Conservation (phyloP, 2,888 invertebrate species). For the Ceramica pisi region DNA sequence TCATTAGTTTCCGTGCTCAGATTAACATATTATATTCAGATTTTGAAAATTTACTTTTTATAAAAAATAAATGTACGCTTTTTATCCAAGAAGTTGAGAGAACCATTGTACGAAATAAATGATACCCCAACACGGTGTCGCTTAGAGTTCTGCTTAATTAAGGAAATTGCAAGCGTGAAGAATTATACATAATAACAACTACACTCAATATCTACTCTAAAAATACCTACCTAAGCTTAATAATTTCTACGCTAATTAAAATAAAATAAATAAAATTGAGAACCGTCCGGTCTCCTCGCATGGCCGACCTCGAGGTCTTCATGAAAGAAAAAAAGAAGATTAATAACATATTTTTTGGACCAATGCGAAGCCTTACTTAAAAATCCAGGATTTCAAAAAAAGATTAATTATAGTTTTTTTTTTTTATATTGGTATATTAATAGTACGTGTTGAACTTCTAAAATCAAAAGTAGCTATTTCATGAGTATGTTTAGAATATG, state of each 20-base stretch:
- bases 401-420: neutral
- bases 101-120: neutral
- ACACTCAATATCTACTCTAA: neutral
- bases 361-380: neutral
- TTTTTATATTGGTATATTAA: no score
- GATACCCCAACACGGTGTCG: neutral
- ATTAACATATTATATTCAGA: neutral
- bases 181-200: slow-evolving; percentile 12
- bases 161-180: slow-evolving; percentile 50
- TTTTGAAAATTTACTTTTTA: neutral
- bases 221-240: slow-evolving; percentile 3
- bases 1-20: neutral
- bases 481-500: neutral
- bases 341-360: neutral
- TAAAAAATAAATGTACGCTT: neutral
- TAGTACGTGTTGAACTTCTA: neutral
- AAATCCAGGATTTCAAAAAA: slow-evolving; percentile 4
- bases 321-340: slow-evolving; percentile 29
- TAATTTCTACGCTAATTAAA: slow-evolving; percentile 8
- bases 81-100: neutral
- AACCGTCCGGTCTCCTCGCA: slow-evolving; percentile 35
- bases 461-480: neutral
- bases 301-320: slow-evolving; percentile 39
- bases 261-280: neutral
- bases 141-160: slow-evolving; percentile 49